Conservation (phyloP, 2,888 invertebrate genomes). For the Itoplectis maculator region DNA sequence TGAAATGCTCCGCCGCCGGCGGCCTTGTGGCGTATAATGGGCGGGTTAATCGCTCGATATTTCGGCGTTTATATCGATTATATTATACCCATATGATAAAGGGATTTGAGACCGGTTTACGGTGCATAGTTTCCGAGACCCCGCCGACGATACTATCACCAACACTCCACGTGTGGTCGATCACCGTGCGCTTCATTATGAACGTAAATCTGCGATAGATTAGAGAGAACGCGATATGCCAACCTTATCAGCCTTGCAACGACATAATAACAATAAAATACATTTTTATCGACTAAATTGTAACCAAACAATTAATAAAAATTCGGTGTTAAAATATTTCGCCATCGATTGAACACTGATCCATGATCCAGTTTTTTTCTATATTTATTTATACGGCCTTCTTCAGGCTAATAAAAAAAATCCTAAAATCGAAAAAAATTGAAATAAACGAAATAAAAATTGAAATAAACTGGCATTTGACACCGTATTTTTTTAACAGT, state of each 20-base stretch:
- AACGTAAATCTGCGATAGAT: conserved; percentile 28
- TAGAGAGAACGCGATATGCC: neutral
- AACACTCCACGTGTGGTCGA: conserved; percentile 3
- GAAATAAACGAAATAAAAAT: too few relatives aligned
- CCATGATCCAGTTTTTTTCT: neutral
- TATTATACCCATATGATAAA: conserved; percentile 52
- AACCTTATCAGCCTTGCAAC: neutral
- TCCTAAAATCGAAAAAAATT: too few relatives aligned
- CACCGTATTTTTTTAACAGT: too few relatives aligned
- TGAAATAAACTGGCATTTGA: too few relatives aligned
- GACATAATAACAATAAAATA: conserved; percentile 3
- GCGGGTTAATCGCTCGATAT: conserved; percentile 61
- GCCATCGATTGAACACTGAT: too few relatives aligned
- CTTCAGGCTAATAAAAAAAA: too few relatives aligned
- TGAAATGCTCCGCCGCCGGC: conserved; percentile 34
- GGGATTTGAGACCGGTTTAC: conserved; percentile 34
- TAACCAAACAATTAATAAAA: too few relatives aligned
- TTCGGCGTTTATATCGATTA: conserved; percentile 60
- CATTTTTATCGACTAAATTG: neutral
- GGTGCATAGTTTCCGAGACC: conserved; percentile 9
- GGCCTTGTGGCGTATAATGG: conserved; percentile 49
- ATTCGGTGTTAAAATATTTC: too few relatives aligned
- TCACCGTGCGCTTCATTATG: conserved; percentile 13
- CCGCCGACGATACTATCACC: conserved; percentile 9
- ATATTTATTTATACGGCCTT: neutral